Evolutionary conservation across 2,888 invertebrate species (phyloP), one percentile per base, ranked within the genome.

Genomic region (Lepidocyrtoides sp.): DNA sequence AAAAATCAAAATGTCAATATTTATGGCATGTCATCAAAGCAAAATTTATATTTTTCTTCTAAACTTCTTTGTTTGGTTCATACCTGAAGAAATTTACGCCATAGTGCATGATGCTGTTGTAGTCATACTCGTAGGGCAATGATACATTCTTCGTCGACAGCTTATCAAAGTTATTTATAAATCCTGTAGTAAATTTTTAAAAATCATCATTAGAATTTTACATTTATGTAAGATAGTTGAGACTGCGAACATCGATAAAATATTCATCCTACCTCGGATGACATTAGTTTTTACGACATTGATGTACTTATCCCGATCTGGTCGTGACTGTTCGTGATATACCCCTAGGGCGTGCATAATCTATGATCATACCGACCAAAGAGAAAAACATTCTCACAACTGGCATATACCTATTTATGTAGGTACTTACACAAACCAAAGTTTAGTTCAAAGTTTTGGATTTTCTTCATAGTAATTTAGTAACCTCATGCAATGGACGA

Each of bases 61-160:
- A n/a, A n/a, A n/a, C n/a, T n/a, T n/a, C n/a, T n/a, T 63, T 63
- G 20, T 26, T 23, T 8, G 60, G 2, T 7, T 3, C 5, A 41
- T 69, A 69, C 69, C 69, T 69, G 41, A 69, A 69, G 10, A 69
- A 97, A 94, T 96, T 95, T 92, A 96, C 95, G 1, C 97, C 97
- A 93, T 98, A 98, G 95, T 98, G 98, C 97, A 98, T 97, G 44
- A 97, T 97, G 12, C 97, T 97, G 92, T 97, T 96, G 94, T 97
- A 97, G 95, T 97, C 97, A 94, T 98, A 98, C 88, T 97, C 97
- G 95, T 97, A 97, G 77, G 96, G 95, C 94, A 96, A 96, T 5
- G 96, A 96, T 5, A 97, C 97, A 93, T 97, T 96, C 81, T 96
- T 96, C 48, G 96, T 95, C 77, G 96, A 96, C 92, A 97, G 96